Base-by-base conservation (phyloP, 2,797 vertebrate genomes). In the Bovichtus variegatus region DNA sequence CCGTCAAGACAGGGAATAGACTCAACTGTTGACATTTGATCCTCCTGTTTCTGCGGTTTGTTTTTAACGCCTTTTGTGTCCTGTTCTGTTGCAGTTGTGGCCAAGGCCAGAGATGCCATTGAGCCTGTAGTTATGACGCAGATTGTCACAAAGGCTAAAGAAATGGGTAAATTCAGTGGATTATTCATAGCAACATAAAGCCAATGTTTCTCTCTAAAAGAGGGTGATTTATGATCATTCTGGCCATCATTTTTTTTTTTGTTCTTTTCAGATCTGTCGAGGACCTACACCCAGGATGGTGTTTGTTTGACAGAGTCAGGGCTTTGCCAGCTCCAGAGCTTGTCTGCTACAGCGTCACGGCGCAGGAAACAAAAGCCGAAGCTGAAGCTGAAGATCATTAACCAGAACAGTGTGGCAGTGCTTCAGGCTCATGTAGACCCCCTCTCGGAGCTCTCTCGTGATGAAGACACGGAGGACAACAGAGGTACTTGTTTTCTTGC, bases 321-420 rank as follows among this genome's bases (percentile, higher is more conserved):
- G 71, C 96, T 99, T 91, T 97, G 96, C 77, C 98, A 99, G 94
- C 96, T 99, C 76, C 97, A 99, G 95, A 99, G 97, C 85, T 94
- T 99, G 78, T 97, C 97, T 38, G 96, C 97, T 18, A 95, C 97
- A 10, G 96, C 97, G 1, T 96, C 97, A 1, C 95, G 98, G 70
- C 97, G 97, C 89, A 96, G 97, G 83, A 96, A 98, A 75, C 95
- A 96, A 58, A 99, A 99, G 91, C 98, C 98, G 72, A 99, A 99
- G 93, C 95, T 99, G 82, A 99, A 99, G 86, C 93, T 99, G 90
- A 98, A 98, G 94, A 99, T 99, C 89, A 99, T 99, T 80, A 99
- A 99, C 93, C 98, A 99, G 94, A 99, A 99, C 93, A 99, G 98
- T 29, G 98, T 99, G 89, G 97, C 98, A 6, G 98, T 99, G 78